Evolutionary conservation across 2,888 invertebrate species (phyloP), one percentile per base, ranked within the genome.

Genomic region (Charanyca ferruginea): DNA sequence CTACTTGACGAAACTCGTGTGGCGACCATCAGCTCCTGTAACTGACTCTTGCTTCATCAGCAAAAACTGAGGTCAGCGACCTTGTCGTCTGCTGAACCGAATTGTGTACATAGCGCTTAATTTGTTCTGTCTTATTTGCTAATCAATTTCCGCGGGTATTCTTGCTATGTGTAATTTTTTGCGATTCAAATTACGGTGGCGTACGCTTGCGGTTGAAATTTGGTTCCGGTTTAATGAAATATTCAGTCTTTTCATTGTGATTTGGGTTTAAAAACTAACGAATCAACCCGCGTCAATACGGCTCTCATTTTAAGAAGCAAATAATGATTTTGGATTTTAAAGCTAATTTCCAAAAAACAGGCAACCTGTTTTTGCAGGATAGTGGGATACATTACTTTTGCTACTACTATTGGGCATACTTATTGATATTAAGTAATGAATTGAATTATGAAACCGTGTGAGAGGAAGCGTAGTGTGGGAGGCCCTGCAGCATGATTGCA

Each of bases 1-100:
- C 86, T 83, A 62, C 61, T 52, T 83, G 73, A 77, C 67, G 84
- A 83, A 88, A 87, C 73, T 85, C 79, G 86, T 85, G 86, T 87
- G 86, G 78, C 82, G 75, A 80, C 73, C 72, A 70, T 60, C 77
- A 52, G 64, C 72, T 71, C 71, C 71, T 66, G 57, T 53, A 77
- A 71, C 59, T 8, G 20, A 7, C 66, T 55, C 41, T 76, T 75
- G 72, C 69, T 38, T 63, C 67, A 82, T 54, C 71, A 66, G 72
- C 70, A 79, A 83, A 77, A 84, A 78, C 63, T 52, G 62, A 60
- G 67, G 80, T 67, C 79, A 81, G 59, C 65, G 81, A 86, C 82
- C 84, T 80, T 71, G 70, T 66, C 76, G 69, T 73, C 77, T 77
- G 68, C 67, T 74, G 66, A 73, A 54, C 65, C 57, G 32, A 69